A percentile compares a stretch with the other conserved stretches of the same genome.
Conservation (phyloP, 2,113 vertebrate genomes). For the Peromyscus polionotus region DNA sequence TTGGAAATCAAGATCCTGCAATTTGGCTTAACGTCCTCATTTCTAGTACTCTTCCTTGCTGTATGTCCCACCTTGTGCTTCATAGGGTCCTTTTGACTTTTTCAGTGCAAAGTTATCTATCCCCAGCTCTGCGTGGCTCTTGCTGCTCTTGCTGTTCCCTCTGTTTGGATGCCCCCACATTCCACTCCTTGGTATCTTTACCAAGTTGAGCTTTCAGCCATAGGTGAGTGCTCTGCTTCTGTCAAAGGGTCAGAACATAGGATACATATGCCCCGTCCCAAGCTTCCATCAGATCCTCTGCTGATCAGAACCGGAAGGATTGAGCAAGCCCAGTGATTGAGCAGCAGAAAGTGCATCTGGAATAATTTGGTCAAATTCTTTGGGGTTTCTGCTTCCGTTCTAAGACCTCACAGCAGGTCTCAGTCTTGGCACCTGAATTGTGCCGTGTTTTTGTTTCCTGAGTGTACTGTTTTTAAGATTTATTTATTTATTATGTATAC, state of each 20-base stretch:
- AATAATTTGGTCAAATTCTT: neutral
- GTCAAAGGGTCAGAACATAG: neutral
- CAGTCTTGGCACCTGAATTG: neutral
- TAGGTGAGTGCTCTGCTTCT: neutral
- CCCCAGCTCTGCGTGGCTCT: neutral
- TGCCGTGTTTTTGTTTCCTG: neutral
- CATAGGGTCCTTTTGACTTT: neutral
- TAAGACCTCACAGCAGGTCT: neutral
- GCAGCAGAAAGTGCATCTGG: constrained; percentile 7
- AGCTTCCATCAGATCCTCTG: neutral
- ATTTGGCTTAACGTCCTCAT: neutral
- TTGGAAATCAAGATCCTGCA: neutral
- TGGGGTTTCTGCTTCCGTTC: neutral
- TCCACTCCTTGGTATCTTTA: neutral
- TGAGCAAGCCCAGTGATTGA: neutral
- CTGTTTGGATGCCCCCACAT: neutral
- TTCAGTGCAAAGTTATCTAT: neutral
- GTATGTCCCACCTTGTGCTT: neutral
- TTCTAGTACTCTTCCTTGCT: neutral
- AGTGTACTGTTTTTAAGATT: neutral
- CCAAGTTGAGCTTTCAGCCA: neutral
- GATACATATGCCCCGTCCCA: too few relatives aligned
- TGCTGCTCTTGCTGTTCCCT: neutral
- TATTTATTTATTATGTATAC: too few relatives aligned
- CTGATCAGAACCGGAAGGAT: neutral